Evolutionary conservation across 2,113 vertebrate genomes (phyloP).

Genomic region (Antennarius striatus): DNA sequence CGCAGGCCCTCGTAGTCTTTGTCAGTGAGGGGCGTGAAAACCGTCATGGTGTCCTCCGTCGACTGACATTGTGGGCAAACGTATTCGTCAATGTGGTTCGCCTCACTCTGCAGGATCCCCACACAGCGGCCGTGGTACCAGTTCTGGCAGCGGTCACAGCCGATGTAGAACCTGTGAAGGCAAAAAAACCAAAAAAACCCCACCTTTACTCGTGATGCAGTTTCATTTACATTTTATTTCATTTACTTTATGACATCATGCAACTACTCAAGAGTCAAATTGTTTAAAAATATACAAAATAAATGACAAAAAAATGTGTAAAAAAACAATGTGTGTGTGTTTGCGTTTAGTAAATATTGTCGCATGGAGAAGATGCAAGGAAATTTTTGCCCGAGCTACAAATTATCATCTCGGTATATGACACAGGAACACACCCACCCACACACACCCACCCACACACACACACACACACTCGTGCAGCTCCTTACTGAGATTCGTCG

Average conservation of each 20-base stretch:
- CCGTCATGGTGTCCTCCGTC: conserved; percentile 98
- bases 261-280: no score
- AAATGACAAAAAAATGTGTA: no score
- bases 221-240: neutral
- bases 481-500: conserved; percentile 79
- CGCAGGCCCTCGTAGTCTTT: conserved; percentile 96
- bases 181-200: no score
- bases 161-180: conserved; percentile 92
- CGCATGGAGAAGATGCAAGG: no score
- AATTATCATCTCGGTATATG: no score
- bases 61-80: conserved; percentile 99
- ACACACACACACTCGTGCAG: neutral
- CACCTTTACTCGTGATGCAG: neutral
- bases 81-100: conserved; percentile 96
- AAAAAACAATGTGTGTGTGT: no score
- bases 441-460: neutral
- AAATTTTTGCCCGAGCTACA: no score
- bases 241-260: neutral
- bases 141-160: conserved; percentile 98
- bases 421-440: no score
- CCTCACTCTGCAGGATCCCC: conserved; percentile 97
- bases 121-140: conserved; percentile 99
- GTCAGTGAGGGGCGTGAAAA: conserved; percentile 94
- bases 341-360: no score
- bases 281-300: no score